A percentile compares a stretch with the other conserved stretches of the same genome.
These are phyloP conservation scores for Tachyglossus aculeatus DNA, from an alignment of 2,797 vertebrate genomes.

Conservation along the genomic window DNA sequence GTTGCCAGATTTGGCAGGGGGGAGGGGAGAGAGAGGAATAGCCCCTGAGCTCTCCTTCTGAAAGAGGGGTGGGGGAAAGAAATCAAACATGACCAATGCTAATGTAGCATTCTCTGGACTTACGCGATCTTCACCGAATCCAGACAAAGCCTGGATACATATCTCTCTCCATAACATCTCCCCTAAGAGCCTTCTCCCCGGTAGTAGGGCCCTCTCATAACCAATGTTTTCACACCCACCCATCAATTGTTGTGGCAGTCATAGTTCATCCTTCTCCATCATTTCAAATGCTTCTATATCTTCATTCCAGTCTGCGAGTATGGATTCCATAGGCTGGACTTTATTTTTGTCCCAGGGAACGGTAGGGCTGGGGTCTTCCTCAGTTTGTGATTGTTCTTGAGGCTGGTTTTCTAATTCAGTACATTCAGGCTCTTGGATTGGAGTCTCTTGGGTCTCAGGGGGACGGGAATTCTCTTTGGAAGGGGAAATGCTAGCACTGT, in stretches of 20 bases:
- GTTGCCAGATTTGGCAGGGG: constrained; percentile 44
- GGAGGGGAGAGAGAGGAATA: no score
- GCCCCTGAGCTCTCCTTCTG: constrained; percentile 66
- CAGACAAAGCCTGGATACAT: constrained; percentile 63
- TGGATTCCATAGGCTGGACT: constrained; percentile 86
- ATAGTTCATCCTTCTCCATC: constrained; percentile 99
- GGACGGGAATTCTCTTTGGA: constrained; percentile 44
- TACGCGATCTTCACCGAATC: constrained; percentile 21
- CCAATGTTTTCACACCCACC: constrained; percentile 65
- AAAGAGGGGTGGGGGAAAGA: constrained; percentile 63
- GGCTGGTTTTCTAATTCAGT: constrained; percentile 61
- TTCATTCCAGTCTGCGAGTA: constrained; percentile 97
- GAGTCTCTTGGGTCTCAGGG: constrained; percentile 37
- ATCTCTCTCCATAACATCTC: constrained; percentile 64
- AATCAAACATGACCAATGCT: constrained; percentile 50
- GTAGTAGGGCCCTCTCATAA: constrained; percentile 55
- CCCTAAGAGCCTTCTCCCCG: constrained; percentile 46
- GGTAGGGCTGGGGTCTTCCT: constrained; percentile 69
- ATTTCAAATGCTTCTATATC: constrained; percentile 98
- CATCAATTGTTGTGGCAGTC: constrained; percentile 75
- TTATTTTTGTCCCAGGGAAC: constrained; percentile 74
- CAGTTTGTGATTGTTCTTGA: constrained; percentile 74
- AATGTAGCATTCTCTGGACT: constrained; percentile 53
- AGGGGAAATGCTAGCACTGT: constrained; percentile 15
- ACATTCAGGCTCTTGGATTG: constrained; percentile 55